Evolutionary conservation across 2,797 vertebrate genomes (phyloP).

Genomic region (Manis crassicaudata): DNA sequence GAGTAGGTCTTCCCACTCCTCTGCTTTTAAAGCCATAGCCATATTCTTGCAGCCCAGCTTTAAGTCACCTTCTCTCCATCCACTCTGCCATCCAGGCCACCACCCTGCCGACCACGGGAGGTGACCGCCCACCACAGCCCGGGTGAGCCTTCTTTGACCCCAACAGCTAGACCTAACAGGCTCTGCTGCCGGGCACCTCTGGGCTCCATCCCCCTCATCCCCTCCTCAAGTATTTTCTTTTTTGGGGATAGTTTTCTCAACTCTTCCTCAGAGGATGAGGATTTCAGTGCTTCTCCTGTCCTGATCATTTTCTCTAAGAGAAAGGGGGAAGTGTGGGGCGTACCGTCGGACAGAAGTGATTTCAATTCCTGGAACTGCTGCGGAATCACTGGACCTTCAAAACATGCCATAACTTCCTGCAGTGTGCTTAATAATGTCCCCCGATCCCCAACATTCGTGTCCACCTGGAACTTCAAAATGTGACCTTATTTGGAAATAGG

Average conservation of each 20-base stretch:
- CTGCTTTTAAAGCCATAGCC: not conserved
- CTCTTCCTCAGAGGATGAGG: not conserved
- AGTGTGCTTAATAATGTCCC: not conserved
- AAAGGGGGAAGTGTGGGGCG: no score
- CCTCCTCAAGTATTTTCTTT: no score
- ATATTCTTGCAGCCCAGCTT: rapidly evolving
- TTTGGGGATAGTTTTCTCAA: not conserved
- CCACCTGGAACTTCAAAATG: not conserved
- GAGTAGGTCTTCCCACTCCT: not conserved
- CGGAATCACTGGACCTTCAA: no score
- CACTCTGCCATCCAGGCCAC: not conserved
- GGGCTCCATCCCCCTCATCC: not conserved
- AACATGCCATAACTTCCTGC: not conserved
- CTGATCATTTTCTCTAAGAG: not conserved
- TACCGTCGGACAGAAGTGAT: not conserved
- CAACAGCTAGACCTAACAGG: not conserved
- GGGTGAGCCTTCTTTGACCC: not conserved
- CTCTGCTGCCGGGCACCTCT: no score
- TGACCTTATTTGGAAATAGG: not conserved
- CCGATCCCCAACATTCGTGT: no score
- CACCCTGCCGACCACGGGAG: rapidly evolving
- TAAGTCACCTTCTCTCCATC: not conserved
- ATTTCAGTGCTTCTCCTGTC: not conserved
- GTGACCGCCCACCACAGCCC: rapidly evolving
- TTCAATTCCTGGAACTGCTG: not conserved